phyloP scores from a whole-genome alignment of 2,113 vertebrate genomes.

The Raja brachyura region DNA sequence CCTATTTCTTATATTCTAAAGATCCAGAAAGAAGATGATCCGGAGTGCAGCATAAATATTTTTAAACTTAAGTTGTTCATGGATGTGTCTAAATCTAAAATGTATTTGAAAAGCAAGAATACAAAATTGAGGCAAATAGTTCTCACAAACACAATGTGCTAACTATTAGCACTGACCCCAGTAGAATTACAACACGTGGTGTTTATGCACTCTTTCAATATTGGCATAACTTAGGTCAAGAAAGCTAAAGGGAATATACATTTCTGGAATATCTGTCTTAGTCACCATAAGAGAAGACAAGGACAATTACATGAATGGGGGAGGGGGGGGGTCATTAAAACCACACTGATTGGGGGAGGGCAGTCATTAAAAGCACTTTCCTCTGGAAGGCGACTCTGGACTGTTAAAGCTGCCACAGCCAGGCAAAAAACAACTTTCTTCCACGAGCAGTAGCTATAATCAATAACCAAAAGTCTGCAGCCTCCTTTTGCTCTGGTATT shows the following conservation, averaged over 20 bases:
- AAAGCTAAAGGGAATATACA: not conserved
- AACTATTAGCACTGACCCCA: not conserved
- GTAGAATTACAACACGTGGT: not conserved
- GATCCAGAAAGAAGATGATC: not conserved
- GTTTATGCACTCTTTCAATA: not conserved
- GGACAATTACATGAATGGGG: not conserved
- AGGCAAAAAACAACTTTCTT: too few relatives aligned
- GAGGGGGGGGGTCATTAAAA: not conserved
- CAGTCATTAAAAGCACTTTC: not conserved
- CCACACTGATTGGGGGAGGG: not conserved
- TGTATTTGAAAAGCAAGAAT: not conserved
- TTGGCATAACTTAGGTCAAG: not conserved
- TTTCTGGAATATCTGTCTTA: not conserved
- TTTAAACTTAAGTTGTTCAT: not conserved
- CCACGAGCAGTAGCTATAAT: too few relatives aligned
- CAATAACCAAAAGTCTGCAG: too few relatives aligned
- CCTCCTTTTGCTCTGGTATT: too few relatives aligned
- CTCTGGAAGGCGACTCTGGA: too few relatives aligned
- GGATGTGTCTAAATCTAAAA: not conserved
- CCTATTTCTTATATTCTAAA: too few relatives aligned
- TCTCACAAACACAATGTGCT: not conserved
- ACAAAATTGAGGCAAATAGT: not conserved
- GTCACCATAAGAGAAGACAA: not conserved
- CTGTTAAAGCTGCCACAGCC: too few relatives aligned
- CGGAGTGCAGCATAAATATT: not conserved